These are phyloP conservation scores for Tiaroga cobitis DNA, from an alignment of 2,797 vertebrate genomes.

Conservation along the genomic window DNA sequence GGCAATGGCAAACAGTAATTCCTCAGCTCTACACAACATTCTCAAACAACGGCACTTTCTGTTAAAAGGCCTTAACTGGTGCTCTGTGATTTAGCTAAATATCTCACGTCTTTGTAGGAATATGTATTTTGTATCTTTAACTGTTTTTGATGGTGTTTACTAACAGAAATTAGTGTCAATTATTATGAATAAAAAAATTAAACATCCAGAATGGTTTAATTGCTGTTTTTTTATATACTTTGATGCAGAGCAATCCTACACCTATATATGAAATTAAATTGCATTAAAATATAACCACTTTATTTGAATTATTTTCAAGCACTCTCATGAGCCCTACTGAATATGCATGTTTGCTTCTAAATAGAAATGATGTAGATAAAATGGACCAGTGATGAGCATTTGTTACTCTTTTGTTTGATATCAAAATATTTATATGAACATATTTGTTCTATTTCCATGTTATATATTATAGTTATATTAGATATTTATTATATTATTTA, in stretches of 20 bases:
- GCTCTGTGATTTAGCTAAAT: not conserved
- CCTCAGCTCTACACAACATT: not conserved
- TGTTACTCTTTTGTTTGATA: not conserved
- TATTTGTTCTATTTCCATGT: too few relatives aligned
- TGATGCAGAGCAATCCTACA: not conserved
- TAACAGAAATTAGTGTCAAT: not conserved
- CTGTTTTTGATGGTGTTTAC: not conserved
- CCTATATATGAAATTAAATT: not conserved
- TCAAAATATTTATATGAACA: too few relatives aligned
- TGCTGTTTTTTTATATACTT: not conserved
- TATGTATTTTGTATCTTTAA: slow-evolving; percentile 23
- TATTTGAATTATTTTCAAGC: not conserved
- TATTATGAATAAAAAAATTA: not conserved
- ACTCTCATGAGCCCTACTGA: not conserved
- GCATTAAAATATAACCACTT: not conserved
- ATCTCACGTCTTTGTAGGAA: not conserved
- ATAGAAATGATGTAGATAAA: not conserved
- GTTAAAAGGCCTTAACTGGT: not conserved
- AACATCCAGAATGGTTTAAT: not conserved
- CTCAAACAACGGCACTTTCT: not conserved
- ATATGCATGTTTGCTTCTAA: not conserved
- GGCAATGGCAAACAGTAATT: slow-evolving; percentile 80
- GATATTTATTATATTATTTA: not conserved
- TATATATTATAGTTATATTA: too few relatives aligned
- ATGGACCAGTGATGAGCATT: not conserved